Percentiles rank a stretch among this genome's conserved stretches.
Evolutionary conservation across 1,140 invertebrate genomes (phyloP).

Genomic region (Heterodera schachtii): DNA sequence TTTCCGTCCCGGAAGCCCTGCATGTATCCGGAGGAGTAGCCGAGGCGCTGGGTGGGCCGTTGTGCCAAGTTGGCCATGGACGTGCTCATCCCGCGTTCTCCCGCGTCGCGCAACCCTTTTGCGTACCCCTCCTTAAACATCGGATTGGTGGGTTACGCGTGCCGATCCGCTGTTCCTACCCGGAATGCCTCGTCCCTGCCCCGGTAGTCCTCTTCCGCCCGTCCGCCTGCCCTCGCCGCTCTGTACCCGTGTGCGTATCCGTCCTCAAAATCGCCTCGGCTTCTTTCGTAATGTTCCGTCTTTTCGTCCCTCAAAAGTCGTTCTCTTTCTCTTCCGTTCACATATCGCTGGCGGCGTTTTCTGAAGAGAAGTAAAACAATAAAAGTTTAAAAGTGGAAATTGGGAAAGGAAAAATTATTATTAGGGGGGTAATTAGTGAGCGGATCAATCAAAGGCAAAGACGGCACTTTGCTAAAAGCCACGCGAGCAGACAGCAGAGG

Average conservation of each 20-base stretch:
- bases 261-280: slow-evolving; percentile 61
- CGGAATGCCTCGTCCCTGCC: slow-evolving; percentile 53
- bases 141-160: no score
- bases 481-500: slow-evolving; percentile 61
- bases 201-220: slow-evolving; percentile 59
- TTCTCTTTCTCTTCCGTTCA: slow-evolving; percentile 42
- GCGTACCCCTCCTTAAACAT: slow-evolving; percentile 53
- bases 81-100: slow-evolving; percentile 60
- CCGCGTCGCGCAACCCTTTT: slow-evolving; percentile 61
- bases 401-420: no score
- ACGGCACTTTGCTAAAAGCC: slow-evolving; percentile 55
- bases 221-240: slow-evolving; percentile 58
- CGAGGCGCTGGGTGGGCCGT: slow-evolving; percentile 43
- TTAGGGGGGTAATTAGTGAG: background rate
- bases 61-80: slow-evolving; percentile 64
- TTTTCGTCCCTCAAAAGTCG: slow-evolving; percentile 37
- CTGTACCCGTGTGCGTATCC: slow-evolving; percentile 59
- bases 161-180: background rate
- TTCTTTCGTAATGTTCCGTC: slow-evolving; percentile 26
- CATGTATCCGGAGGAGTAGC: slow-evolving; percentile 65
- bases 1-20: slow-evolving; percentile 65
- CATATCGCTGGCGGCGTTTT: slow-evolving; percentile 18
- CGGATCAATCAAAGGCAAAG: background rate
- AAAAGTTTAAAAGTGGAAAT: no score
- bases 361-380: slow-evolving; percentile 5